These are phyloP conservation scores for Drosophila quinaria DNA, from an alignment of 2,888 invertebrate species.

Conservation along the genomic window DNA sequence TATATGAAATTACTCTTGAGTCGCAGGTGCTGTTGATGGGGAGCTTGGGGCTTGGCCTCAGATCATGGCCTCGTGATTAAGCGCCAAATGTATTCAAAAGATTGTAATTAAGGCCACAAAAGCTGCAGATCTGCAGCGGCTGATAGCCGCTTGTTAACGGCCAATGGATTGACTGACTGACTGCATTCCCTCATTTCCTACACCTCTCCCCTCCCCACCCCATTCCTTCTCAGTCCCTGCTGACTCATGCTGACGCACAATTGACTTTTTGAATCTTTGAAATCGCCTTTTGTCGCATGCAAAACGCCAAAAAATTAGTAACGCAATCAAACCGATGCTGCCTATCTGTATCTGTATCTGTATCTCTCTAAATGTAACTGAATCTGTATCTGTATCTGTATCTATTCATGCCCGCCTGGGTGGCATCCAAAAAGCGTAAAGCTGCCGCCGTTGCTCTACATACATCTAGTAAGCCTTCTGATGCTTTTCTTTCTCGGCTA, in stretches of 20 bases:
- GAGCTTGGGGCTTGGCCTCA: constrained; percentile 32
- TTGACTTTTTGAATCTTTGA: constrained; percentile 59
- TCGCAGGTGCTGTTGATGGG: constrained; percentile 27
- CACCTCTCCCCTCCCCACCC: not conserved
- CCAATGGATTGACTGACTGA: constrained; percentile 23
- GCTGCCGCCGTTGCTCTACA: constrained; percentile 31
- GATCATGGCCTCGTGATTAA: constrained; percentile 80
- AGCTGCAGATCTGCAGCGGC: constrained; percentile 74
- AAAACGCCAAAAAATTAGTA: constrained; percentile 73
- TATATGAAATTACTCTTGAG: constrained; percentile 45
- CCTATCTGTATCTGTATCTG: constrained; percentile 24
- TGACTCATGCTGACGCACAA: constrained; percentile 78
- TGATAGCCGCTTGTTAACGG: constrained; percentile 76
- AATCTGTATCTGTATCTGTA: constrained; percentile 32
- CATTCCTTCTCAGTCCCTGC: constrained; percentile 23
- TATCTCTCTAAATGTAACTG: constrained; percentile 24
- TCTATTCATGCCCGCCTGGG: constrained; percentile 59
- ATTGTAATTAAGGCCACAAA: constrained; percentile 82
- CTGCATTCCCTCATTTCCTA: constrained; percentile 30
- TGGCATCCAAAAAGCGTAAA: constrained; percentile 62
- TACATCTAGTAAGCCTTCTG: constrained; percentile 9
- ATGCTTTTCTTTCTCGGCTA: constrained; percentile 18
- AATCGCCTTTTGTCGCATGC: constrained; percentile 70
- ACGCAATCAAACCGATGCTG: constrained; percentile 59
- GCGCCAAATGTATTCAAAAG: constrained; percentile 82